Evolutionary conservation across 2,113 vertebrate genomes (phyloP), one percentile per base, ranked within the genome.

Genomic region (Pontoporia blainvillei): DNA sequence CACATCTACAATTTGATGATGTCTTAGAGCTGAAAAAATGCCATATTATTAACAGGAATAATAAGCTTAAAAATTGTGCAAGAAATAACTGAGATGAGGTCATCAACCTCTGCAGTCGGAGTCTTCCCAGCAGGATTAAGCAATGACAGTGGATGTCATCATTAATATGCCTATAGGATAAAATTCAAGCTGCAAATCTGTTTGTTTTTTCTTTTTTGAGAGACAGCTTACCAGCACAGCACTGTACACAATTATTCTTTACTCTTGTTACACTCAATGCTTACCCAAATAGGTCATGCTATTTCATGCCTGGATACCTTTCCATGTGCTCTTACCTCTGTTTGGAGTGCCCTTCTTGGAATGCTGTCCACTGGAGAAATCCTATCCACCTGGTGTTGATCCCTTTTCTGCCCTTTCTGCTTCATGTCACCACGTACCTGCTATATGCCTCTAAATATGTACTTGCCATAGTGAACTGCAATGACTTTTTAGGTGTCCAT

Each of bases 1-100:
- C 34, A 93, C 12, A 39, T 61, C 61, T 95, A 95, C 9, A 96
- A 88, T 76, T 25, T 93, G 41, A 89, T 88, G 59, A 90, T 85
- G 41, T 90, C n/a, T 97, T 72, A 94, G 20, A 90, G 94, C 66
- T 67, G n/a, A 95, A 52, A 8, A 97, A 86, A 88, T 41, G 75
- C 27, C 46, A 75, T 71, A 85, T 92, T 90, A 90, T 90, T 25
- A 95, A 85, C 5, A 92, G 44, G 18, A 96, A 92, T 94, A 94
- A 79, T 78, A 96, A 90, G 52, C 7, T 82, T 90, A 66, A 94
- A 79, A 95, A 92, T 84, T 92, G 59, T 88, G 31, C 15, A 95
- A 95, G 81, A 90, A 94, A 92, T 90, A 72, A 18, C 91, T 78
- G 41, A 84, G 5, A 72, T 93, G 12, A 14, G 27, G 34, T 86